A percentile compares a stretch with the other conserved stretches of the same genome.
phyloP scores from a whole-genome alignment of 2,888 invertebrate species.

The Agrilus biguttatus region DNA sequence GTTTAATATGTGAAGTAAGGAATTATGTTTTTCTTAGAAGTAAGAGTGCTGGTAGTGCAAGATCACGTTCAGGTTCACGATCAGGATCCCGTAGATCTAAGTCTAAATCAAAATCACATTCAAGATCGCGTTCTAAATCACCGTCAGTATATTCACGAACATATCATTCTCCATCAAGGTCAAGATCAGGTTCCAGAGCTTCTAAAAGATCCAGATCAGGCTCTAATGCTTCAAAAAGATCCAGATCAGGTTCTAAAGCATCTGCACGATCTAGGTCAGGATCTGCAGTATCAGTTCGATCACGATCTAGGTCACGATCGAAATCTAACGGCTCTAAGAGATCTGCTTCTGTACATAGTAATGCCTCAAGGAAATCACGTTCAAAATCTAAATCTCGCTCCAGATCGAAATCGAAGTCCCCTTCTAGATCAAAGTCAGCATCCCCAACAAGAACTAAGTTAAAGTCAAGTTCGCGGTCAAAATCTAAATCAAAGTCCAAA shows the following conservation, averaged over 20 bases:
- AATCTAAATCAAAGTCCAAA: conserved; percentile 12
- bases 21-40: too few relatives aligned
- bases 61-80: conserved; percentile 15
- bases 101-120: conserved; percentile 13
- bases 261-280: conserved; percentile 18
- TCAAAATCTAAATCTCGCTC: conserved; percentile 17
- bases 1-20: conserved; percentile 4
- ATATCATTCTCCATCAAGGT: not conserved
- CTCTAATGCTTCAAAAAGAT: conserved; percentile 9
- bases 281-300: conserved; percentile 9
- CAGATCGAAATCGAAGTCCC: conserved; percentile 5
- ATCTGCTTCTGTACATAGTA: conserved; percentile 11
- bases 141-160: not conserved
- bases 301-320: conserved; percentile 13
- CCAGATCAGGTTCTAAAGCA: conserved; percentile 10
- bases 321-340: conserved; percentile 13
- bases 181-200: conserved; percentile 7
- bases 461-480: conserved; percentile 4
- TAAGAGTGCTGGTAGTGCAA: conserved; percentile 7
- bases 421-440: conserved; percentile 3
- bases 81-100: conserved; percentile 15
- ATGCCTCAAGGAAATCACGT: conserved; percentile 12
- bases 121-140: conserved; percentile 7
- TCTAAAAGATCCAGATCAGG: conserved; percentile 18
- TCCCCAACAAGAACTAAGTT: conserved; percentile 3